Base-by-base conservation (phyloP, 2,113 vertebrate genomes). In the Otocyon megalotis region DNA sequence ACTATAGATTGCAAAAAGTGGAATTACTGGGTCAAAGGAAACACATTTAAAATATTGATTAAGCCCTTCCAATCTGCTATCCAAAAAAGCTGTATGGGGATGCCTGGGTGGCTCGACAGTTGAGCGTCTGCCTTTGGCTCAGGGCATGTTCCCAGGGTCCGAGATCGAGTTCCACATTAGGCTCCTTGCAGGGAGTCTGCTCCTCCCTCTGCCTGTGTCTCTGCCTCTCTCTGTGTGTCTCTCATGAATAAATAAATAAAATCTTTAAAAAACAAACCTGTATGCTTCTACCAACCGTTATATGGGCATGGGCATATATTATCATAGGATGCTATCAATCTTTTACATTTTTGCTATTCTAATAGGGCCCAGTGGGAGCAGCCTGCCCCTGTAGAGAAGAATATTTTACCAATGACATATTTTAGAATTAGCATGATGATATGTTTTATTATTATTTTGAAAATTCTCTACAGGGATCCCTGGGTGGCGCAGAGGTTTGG, bases 11-110 rank as follows among this genome's bases (percentile, higher is more conserved):
- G 84, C 77, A 88, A 83, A 32, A 79, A 92, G 54, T 30, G 2
- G 88, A 92, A 79, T 96, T 89, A 92, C 13, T 56, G 35, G n/a
- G 50, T 35, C 43, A 85, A 79, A 95, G 22, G 26, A 85, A 92
- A 76, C 30, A 6, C 13, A 17, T 79, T 79, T 72, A 85, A 89
- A 65, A 67, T 76, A 24, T 43, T 79, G 50, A 58, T 22, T 72
- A 80, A 85, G 24, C 58, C 17, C 9, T 88, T 71, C 72, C 48
- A 65, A 26, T 89, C 37, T 93, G 80, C 81, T 85, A 74, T 28
- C 24, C 37, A 85, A 26, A 60, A 85, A 56, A 95, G 13, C 69
- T 72, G 14, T 79, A 43, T 43, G 43, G 43, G 43, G 43, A 43
- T 43, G 43, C 43, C 43, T 43, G 43, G 43, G 43, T 43, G 43